Conservation (phyloP, 2,113 vertebrate genomes). For the Orientallactaga bullata region DNA sequence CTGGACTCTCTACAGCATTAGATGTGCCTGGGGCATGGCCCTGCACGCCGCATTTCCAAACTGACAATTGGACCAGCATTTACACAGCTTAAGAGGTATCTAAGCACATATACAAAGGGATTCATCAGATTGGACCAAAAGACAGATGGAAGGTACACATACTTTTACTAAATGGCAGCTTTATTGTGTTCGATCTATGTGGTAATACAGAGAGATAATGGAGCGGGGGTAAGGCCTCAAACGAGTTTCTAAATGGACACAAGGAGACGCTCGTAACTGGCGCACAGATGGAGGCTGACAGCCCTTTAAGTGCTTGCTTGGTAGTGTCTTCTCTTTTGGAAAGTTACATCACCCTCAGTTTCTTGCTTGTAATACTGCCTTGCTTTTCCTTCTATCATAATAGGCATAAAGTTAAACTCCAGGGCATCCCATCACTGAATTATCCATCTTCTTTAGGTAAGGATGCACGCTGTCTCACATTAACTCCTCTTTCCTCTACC, state of each 20-base stretch:
- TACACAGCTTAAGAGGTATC: background rate
- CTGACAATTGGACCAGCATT: background rate
- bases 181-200: background rate
- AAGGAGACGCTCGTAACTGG: accelerated
- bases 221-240: background rate
- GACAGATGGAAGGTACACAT: background rate
- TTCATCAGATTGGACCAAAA: background rate
- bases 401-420: background rate
- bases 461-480: background rate
- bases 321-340: background rate
- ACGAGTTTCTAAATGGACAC: background rate
- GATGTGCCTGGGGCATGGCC: background rate
- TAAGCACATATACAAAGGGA: background rate
- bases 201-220: background rate
- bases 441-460: background rate
- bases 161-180: background rate
- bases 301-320: background rate
- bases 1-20: background rate
- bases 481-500: background rate
- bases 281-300: background rate
- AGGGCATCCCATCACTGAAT: background rate
- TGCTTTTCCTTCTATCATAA: background rate
- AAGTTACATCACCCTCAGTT: background rate
- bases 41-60: background rate
- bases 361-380: background rate